A percentile compares a stretch with the other conserved stretches of the same genome.
Evolutionary conservation across 1,140 invertebrate genomes (phyloP).

Genomic region (Triops longicaudatus): DNA sequence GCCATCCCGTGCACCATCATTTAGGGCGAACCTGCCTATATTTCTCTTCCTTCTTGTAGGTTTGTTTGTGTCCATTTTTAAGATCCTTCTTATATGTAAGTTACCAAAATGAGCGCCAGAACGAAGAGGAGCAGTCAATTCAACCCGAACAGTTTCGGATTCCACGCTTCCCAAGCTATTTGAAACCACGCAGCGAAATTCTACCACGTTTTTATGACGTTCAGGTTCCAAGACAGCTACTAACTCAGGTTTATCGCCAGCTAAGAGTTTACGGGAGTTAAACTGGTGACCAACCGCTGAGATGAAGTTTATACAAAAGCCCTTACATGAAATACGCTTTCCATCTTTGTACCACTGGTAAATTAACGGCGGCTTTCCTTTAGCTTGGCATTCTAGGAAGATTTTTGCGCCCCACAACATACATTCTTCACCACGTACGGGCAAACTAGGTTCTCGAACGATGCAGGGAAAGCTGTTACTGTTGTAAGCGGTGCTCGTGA

Average conservation of each 20-base stretch:
- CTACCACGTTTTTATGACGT: neutral
- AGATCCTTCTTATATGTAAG: too few species aligned
- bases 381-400: neutral
- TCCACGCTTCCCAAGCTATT: slow-evolving; percentile 7
- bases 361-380: neutral
- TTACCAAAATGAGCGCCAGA: neutral
- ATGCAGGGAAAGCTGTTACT: neutral
- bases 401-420: neutral
- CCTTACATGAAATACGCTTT: neutral
- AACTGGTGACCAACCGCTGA: neutral
- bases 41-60: too few species aligned
- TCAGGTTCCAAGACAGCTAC: neutral
- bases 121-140: slow-evolving; percentile 9
- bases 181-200: neutral
- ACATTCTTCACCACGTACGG: neutral
- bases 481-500: neutral
- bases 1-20: too few species aligned
- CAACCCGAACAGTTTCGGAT: neutral
- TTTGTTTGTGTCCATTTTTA: too few species aligned
- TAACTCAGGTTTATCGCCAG: neutral
- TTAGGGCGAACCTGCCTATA: too few species aligned
- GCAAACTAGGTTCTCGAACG: neutral
- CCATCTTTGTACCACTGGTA: slow-evolving; percentile 11
- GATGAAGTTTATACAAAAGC: neutral
- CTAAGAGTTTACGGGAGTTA: too few species aligned